A percentile compares a stretch with the other conserved stretches of the same genome.
Conservation (phyloP, 2,888 invertebrate species). For the Dendrolimus pini region DNA sequence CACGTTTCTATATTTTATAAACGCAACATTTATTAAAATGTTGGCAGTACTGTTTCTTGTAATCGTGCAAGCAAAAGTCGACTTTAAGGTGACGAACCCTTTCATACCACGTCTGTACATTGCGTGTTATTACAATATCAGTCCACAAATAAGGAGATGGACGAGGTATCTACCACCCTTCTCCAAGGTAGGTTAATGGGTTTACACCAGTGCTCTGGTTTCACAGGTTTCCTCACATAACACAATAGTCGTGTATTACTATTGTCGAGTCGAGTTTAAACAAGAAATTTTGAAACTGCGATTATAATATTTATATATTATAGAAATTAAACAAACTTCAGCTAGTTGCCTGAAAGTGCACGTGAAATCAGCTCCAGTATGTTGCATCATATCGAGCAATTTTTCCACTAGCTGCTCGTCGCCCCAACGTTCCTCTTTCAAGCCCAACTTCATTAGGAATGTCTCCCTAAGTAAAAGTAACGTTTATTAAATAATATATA, state of each 20-base stretch:
- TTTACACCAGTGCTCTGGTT: too few species aligned
- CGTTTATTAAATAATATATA: neutral
- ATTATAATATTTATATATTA: too few species aligned
- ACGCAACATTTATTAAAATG: too few species aligned
- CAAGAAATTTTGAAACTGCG: too few species aligned
- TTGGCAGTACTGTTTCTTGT: too few species aligned
- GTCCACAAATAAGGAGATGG: neutral
- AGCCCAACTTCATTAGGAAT: constrained; percentile 74
- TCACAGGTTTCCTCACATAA: too few species aligned
- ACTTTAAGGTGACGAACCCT: too few species aligned
- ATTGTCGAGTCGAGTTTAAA: too few species aligned
- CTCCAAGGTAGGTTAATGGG: too few species aligned
- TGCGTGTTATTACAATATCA: neutral
- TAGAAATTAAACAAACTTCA: constrained; percentile 41
- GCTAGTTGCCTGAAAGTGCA: constrained; percentile 76
- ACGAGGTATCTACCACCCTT: neutral
- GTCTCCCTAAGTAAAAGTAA: constrained; percentile 38
- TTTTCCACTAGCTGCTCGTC: constrained; percentile 68
- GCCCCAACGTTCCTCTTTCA: constrained; percentile 62
- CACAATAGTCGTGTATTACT: too few species aligned
- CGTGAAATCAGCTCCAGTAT: constrained; percentile 80
- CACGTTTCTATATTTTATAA: too few species aligned
- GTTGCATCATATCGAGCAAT: constrained; percentile 78
- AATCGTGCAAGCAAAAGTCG: too few species aligned
- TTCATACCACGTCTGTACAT: neutral